phyloP scores from a whole-genome alignment of 1,140 invertebrate species.

The Platorchestia sp. region DNA sequence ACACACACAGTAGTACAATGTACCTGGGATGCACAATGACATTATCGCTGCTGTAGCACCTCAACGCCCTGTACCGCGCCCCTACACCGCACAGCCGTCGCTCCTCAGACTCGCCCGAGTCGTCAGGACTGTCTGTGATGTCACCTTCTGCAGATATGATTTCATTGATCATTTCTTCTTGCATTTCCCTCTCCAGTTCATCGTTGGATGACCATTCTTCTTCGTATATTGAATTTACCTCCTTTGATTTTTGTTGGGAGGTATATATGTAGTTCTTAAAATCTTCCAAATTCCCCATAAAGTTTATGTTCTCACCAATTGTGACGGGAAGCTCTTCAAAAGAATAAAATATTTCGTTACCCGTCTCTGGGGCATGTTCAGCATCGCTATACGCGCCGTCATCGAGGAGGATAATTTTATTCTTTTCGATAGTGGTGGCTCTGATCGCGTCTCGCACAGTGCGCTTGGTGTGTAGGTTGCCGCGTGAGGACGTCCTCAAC shows the following conservation, averaged over 20 bases:
- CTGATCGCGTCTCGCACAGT: background rate
- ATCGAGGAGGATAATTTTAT: background rate
- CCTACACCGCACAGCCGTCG: slow-evolving; percentile 71
- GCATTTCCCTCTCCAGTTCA: background rate
- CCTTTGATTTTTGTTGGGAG: background rate
- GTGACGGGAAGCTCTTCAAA: background rate
- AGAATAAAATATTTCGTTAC: background rate
- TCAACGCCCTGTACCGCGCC: slow-evolving; percentile 70
- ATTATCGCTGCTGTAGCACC: slow-evolving; percentile 70
- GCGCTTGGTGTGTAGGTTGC: background rate
- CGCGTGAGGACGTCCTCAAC: background rate
- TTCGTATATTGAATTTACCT: background rate
- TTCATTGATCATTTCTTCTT: background rate
- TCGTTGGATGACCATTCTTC: background rate
- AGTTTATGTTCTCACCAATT: slow-evolving; percentile 58
- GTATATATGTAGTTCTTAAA: slow-evolving; percentile 46
- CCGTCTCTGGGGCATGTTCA: background rate
- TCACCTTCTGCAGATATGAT: background rate
- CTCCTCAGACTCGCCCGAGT: slow-evolving; percentile 1
- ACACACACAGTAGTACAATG: background rate
- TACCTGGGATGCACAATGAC: slow-evolving; percentile 71
- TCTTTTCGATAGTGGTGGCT: background rate
- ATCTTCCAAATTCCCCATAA: slow-evolving; percentile 59
- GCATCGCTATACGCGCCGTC: background rate
- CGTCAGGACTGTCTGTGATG: background rate